Percentiles rank a stretch among this genome's conserved stretches.
Conservation (phyloP, 2,888 invertebrate genomes). For the Zygaena filipendulae region DNA sequence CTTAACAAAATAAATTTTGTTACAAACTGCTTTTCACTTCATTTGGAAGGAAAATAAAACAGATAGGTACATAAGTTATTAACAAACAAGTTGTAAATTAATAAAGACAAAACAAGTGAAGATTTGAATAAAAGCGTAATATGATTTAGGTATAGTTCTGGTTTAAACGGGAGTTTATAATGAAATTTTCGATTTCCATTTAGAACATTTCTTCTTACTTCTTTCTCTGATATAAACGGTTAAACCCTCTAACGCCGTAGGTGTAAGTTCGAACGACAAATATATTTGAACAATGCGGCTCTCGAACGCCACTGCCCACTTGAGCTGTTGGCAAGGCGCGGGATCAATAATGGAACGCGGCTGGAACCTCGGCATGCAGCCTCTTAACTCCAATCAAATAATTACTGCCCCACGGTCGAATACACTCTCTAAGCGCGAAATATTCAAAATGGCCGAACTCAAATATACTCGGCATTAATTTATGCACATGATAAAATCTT, state of each 20-base stretch:
- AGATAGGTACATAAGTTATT: no score
- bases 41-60: no score
- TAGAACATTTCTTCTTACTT: no score
- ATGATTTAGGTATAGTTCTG: no score
- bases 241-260: slow-evolving; percentile 55
- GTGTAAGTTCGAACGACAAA: slow-evolving; percentile 47
- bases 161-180: no score
- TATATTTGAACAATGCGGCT: slow-evolving; percentile 40
- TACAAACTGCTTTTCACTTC: no score
- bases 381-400: slow-evolving; percentile 68
- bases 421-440: slow-evolving; percentile 47
- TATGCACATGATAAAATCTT: slow-evolving; percentile 47
- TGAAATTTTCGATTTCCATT: no score
- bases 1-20: no score
- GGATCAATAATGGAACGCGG: slow-evolving; percentile 39
- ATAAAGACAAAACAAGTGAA: no score
- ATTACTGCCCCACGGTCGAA: slow-evolving; percentile 65
- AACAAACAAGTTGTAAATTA: no score
- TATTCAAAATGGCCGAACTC: slow-evolving; percentile 62
- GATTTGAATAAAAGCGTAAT: no score
- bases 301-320: slow-evolving; percentile 31
- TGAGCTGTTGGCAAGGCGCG: slow-evolving; percentile 35
- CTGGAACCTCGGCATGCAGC: slow-evolving; percentile 56
- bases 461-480: slow-evolving; percentile 36
- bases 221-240: no score